These are phyloP conservation scores for Craseonycteris thonglongyai DNA, from an alignment of 2,113 vertebrate species.

Conservation along the genomic window DNA sequence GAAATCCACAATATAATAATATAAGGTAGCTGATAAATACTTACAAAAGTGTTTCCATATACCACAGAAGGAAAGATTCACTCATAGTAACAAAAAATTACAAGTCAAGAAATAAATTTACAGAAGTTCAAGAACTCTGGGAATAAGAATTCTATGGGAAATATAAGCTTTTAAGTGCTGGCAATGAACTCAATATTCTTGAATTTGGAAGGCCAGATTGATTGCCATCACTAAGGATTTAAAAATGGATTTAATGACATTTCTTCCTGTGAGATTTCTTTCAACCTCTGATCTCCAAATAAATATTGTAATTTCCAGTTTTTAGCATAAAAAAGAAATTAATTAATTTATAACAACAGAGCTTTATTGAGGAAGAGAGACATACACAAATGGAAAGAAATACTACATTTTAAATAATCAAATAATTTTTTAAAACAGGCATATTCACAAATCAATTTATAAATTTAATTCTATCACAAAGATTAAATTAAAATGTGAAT, in stretches of 20 bases:
- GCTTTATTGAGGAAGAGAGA: background rate
- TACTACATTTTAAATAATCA: background rate
- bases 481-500: no score
- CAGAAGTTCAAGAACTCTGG: background rate
- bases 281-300: background rate
- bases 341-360: background rate
- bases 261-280: background rate
- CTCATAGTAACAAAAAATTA: background rate
- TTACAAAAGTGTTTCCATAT: background rate
- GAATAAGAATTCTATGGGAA: background rate
- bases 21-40: background rate
- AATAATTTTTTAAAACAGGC: background rate
- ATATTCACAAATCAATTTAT: no score
- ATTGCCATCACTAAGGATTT: background rate
- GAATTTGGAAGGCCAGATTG: background rate
- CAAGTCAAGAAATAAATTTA: background rate
- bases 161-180: background rate
- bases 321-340: no score
- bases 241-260: background rate
- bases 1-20: background rate
- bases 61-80: background rate
- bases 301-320: background rate
- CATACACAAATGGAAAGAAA: background rate
- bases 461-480: no score
- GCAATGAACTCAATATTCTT: background rate